Evolutionary conservation across 23 tunicate genomes (phyloP), one percentile per base, ranked within the genome.

Genomic region (Oikopleura dioica): DNA sequence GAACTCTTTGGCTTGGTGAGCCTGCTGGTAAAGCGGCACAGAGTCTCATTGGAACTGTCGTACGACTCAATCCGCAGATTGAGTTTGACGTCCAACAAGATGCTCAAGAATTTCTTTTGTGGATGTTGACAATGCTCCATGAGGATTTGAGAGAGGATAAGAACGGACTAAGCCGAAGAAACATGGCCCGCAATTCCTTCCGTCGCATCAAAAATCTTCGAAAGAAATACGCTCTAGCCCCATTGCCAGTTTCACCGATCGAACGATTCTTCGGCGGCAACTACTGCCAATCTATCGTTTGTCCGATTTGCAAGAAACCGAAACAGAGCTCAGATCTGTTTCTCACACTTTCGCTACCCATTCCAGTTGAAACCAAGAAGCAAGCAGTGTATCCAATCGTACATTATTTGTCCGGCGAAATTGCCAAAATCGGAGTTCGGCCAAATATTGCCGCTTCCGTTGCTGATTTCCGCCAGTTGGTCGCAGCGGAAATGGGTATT

Each of bases 201-300:
- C 72, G 72, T 16, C 16, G 26, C 16, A 63, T 63, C 26, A 63
- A 63, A 28, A 12, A 23, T 2, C 33, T 63, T 63, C 72, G 72
- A 63, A 63, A 63, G 26, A 63, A 63, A 2, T 63, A 63, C 33
- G 32, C 72, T 2, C 26, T 63, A 12, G 16, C 72, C 33, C 72
- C 72, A 21, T 63, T 63, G 72, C 72, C 72, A 2, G 30, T 12
- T 12, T 12, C 30, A 2, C 72, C 16, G 16, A 63, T 63, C 33
- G 72, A 63, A 31, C 72, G 72, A 28, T 63, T 63, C 16, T 63
- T 63, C 26, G 72, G 72, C 72, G 72, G 72, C 16, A 63, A 63
- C 33, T 63, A 63, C 72, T 63, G 72, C 26, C 5, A 23, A 5
- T 21, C 72, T 5, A 2, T 63, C 30, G 26, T 63, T 28, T 63